Evolutionary conservation across 2,113 vertebrate species (phyloP).

Genomic region (Cheilinus undulatus): DNA sequence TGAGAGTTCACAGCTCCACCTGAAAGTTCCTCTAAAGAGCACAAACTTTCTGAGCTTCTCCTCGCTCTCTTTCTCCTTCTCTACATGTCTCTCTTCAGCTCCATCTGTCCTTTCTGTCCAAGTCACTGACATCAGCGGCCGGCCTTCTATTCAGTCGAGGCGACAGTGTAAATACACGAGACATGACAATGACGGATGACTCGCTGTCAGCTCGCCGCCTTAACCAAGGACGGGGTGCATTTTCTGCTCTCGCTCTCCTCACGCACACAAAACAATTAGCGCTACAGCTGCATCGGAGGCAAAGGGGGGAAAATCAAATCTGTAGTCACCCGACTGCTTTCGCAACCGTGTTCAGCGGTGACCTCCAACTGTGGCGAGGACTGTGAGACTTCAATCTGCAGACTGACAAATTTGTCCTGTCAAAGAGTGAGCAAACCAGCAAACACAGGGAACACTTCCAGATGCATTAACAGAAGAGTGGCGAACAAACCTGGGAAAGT

Average conservation of each 20-base stretch:
- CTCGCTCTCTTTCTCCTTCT: background rate
- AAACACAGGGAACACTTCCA: background rate
- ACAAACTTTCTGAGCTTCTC: background rate
- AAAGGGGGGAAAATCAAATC: slow-evolving; percentile 54
- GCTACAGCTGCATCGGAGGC: slow-evolving; percentile 36
- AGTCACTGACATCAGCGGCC: slow-evolving; percentile 37
- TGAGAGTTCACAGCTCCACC: background rate
- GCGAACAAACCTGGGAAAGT: background rate
- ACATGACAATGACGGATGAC: slow-evolving; percentile 71
- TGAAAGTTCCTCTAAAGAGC: slow-evolving; percentile 4
- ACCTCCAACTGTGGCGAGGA: slow-evolving; percentile 49
- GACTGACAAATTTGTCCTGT: slow-evolving; percentile 49
- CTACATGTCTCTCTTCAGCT: slow-evolving; percentile 1
- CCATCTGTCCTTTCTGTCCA: background rate
- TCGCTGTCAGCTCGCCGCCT: slow-evolving; percentile 61
- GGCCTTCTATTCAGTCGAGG: slow-evolving; percentile 40
- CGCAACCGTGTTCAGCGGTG: slow-evolving; percentile 38
- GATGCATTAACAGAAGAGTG: background rate
- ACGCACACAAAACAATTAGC: slow-evolving; percentile 61
- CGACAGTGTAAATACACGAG: slow-evolving; percentile 46
- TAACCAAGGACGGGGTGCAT: slow-evolving; percentile 58
- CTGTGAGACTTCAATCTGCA: slow-evolving; percentile 27
- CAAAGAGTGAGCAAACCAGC: slow-evolving; percentile 1
- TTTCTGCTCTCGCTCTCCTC: slow-evolving; percentile 20
- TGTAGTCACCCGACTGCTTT: slow-evolving; percentile 48